Evolutionary conservation across 2,888 invertebrate genomes (phyloP).

Genomic region (Drosophila maculinotata): DNA sequence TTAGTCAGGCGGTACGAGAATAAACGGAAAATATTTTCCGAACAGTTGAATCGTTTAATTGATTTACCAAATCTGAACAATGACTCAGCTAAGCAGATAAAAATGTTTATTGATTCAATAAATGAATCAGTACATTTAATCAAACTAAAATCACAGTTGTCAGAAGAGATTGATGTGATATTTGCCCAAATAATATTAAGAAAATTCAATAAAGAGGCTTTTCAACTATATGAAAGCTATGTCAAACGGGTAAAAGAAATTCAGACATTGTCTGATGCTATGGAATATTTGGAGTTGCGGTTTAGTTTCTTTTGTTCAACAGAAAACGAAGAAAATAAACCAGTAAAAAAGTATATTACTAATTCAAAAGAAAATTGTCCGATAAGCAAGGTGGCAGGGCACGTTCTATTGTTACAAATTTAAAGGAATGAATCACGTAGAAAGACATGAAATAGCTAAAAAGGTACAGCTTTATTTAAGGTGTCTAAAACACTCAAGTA

Average conservation of each 20-base stretch:
- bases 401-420: background rate
- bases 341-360: background rate
- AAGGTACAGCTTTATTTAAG: background rate
- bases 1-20: too few relatives aligned
- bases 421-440: background rate
- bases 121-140: too few relatives aligned
- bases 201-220: constrained; percentile 5
- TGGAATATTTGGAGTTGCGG: background rate
- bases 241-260: too few relatives aligned
- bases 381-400: background rate
- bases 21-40: too few relatives aligned
- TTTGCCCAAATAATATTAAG: constrained; percentile 6
- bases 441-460: background rate
- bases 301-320: background rate
- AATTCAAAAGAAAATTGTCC: background rate
- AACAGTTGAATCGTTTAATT: too few relatives aligned
- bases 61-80: too few relatives aligned
- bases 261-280: too few relatives aligned
- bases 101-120: too few relatives aligned
- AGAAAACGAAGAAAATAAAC: background rate
- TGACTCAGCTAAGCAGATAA: too few relatives aligned
- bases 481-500: background rate
- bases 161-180: background rate
- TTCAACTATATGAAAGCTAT: background rate
- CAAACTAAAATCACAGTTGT: too few relatives aligned